Conservation (phyloP, 1,140 invertebrate genomes). For the Melitaea cinxia region DNA sequence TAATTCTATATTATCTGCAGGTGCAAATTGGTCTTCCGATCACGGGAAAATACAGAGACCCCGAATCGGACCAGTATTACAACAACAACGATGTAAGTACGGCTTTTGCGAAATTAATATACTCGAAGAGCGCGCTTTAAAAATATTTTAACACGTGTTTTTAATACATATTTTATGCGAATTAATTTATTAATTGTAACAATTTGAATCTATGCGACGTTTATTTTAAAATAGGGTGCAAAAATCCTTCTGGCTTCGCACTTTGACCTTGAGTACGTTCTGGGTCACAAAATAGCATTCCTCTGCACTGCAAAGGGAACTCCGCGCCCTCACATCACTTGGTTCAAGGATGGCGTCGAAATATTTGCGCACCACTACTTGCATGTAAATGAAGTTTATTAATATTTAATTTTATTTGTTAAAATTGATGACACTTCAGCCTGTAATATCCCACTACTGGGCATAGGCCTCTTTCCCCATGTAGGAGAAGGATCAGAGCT, state of each 20-base stretch:
- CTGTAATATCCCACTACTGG: no score
- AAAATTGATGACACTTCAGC: background rate
- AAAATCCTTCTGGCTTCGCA: slow-evolving; percentile 95
- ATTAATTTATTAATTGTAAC: no score
- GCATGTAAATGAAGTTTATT: no score
- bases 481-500: no score
- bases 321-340: slow-evolving; percentile 93
- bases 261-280: slow-evolving; percentile 95
- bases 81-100: slow-evolving; percentile 91
- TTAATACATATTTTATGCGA: no score
- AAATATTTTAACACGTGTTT: no score
- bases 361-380: slow-evolving; percentile 93
- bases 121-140: background rate
- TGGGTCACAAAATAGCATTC: slow-evolving; percentile 96
- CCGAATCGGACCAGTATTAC: slow-evolving; percentile 93
- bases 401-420: slow-evolving; percentile 56
- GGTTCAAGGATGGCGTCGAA: slow-evolving; percentile 96
- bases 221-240: slow-evolving; percentile 86
- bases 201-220: background rate
- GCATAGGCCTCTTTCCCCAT: no score
- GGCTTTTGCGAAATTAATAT: slow-evolving; percentile 7
- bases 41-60: slow-evolving; percentile 92
- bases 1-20: slow-evolving; percentile 50
- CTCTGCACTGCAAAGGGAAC: slow-evolving; percentile 93
- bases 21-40: slow-evolving; percentile 92